Evolutionary conservation across 2,888 invertebrate species (phyloP), one percentile per base, ranked within the genome.

Genomic region (Dioctria linearis): DNA sequence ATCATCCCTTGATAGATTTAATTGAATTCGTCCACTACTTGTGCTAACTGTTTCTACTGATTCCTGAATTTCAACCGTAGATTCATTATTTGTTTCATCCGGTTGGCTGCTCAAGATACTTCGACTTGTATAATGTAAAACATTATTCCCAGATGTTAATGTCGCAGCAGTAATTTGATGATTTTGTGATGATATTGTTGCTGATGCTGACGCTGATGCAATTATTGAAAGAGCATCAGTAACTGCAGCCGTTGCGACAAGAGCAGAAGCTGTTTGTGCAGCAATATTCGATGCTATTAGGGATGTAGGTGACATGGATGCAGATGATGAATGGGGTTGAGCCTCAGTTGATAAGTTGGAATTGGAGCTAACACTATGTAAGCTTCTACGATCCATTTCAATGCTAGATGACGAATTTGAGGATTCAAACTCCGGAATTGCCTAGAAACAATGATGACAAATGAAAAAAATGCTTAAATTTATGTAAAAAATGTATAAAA

Each of bases 351-450:
- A 81, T 13, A 82, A 49, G 76, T 82, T 82, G 8, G 82, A 81
- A 80, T 82, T 81, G 37, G 80, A 81, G 40, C 82, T 80, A 6
- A 78, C 80, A 49, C 81, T 81, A 25, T 80, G 75, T 11, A 75
- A 57, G 42, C 83, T 83, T 25, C 84, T 81, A n/a, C 84, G 82
- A 66, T 85, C 84, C 39, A 84, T 76, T 79, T 85, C 85, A 37
- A 84, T 82, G 49, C 84, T 84, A 2, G 84, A 84, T 25, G 84
- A 84, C 6, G 85, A 84, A 79, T 85, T 84, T 8, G 84, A 83
- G 11, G 83, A 84, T 54, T 84, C 83, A 8, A 83, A 79, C 39
- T 84, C 84, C 4, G 83, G 82, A 11, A 84, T 59, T 4, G 80
- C n/a, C 84, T 84, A 67, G 4, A 49, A 25, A 25, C 25, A 25